These are phyloP conservation scores for Heteromurus nitidus DNA, from an alignment of 2,888 invertebrate genomes.

Conservation along the genomic window DNA sequence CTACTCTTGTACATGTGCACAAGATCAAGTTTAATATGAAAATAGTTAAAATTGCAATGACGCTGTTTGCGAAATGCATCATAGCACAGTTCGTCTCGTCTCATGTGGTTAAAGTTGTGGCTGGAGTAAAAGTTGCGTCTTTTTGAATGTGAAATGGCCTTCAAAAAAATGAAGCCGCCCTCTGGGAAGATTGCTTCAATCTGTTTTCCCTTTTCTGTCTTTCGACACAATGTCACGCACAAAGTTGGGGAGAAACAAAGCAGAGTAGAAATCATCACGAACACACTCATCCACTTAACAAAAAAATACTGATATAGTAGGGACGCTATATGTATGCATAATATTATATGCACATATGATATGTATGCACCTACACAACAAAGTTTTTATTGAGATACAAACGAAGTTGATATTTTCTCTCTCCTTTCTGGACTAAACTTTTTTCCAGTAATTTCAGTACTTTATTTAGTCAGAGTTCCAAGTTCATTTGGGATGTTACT, in stretches of 20 bases:
- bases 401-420: too few relatives aligned
- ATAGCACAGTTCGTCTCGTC: neutral
- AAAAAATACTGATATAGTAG: too few relatives aligned
- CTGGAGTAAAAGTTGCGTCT: too few relatives aligned
- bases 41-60: too few relatives aligned
- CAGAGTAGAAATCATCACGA: conserved; percentile 5
- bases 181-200: neutral
- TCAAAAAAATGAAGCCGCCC: conserved; percentile 6
- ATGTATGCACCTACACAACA: neutral
- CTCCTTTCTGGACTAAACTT: too few relatives aligned
- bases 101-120: conserved; percentile 13
- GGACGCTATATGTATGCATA: too few relatives aligned
- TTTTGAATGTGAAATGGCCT: too few relatives aligned
- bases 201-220: neutral
- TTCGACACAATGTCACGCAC: conserved; percentile 53
- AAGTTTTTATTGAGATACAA: too few relatives aligned
- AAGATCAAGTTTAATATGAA: too few relatives aligned
- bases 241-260: conserved; percentile 20
- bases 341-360: too few relatives aligned
- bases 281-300: conserved; percentile 27
- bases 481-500: conserved; percentile 56
- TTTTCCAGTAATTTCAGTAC: conserved; percentile 16
- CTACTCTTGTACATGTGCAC: too few relatives aligned
- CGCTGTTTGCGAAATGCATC: neutral
- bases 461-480: conserved; percentile 12